Evolutionary conservation across 2,888 invertebrate species (phyloP).

Genomic region (Philhelius pedissequus): DNA sequence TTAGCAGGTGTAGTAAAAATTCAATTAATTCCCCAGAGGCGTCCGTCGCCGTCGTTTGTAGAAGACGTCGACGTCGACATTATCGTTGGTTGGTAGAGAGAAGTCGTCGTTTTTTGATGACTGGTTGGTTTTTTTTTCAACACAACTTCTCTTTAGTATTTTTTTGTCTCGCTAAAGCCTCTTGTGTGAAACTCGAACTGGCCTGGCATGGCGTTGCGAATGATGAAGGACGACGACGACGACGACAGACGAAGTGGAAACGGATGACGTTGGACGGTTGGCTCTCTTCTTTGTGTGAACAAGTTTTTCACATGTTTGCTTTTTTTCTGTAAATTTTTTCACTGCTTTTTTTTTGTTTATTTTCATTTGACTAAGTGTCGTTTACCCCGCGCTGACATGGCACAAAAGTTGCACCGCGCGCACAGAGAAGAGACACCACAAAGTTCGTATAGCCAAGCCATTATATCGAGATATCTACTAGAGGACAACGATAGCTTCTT

Average conservation of each 20-base stretch:
- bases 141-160: conserved; percentile 11
- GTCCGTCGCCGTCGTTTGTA: conserved; percentile 14
- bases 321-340: no score
- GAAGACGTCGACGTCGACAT: conserved; percentile 1
- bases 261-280: conserved; percentile 14
- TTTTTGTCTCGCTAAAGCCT: conserved; percentile 5
- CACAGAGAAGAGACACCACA: conserved; percentile 10
- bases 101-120: conserved; percentile 8
- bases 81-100: neutral
- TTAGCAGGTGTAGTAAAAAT: conserved; percentile 69
- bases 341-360: conserved; percentile 50
- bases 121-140: conserved; percentile 14
- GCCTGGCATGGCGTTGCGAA: neutral
- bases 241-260: conserved; percentile 21
- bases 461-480: conserved; percentile 3
- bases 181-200: conserved; percentile 14
- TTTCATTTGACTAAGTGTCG: conserved; percentile 67
- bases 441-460: neutral
- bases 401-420: conserved; percentile 48
- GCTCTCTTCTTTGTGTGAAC: conserved; percentile 66
- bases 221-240: neutral
- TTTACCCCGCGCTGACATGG: conserved; percentile 66
- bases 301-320: conserved; percentile 63
- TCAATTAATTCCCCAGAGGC: conserved; percentile 61
- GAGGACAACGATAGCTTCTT: conserved; percentile 31